Evolutionary conservation across 2,113 vertebrate genomes (phyloP), one percentile per base, ranked within the genome.

Genomic region (Lontra canadensis): DNA sequence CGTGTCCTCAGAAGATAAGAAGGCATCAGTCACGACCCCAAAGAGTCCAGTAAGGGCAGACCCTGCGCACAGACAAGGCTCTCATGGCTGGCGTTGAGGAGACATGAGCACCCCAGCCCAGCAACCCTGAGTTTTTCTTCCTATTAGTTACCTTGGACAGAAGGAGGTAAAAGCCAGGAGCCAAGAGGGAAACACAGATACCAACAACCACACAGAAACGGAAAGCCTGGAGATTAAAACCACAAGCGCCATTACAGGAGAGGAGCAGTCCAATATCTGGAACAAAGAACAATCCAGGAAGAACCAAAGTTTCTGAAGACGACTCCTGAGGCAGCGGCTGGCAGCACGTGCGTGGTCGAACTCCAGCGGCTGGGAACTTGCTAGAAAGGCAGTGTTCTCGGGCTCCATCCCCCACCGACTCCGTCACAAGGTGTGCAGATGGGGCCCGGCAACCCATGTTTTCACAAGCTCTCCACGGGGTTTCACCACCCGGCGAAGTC

Each of bases 11-110:
- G 31, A 73, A 83, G 14, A 44, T 7, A 21, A 42, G 6, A 57
- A 20, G 59, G n/a, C 71, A 15, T n/a, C 39, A 25, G 26, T 18
- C 11, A n/a, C 7, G 21, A 8, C n/a, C 57, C 55, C 18, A 21
- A 44, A 7, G 11, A 7, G 8, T n/a, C 13, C 59, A 52, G 14
- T 0, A 13, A 18, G 26, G 69, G 34, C 69, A 29, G 52, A 8
- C 31, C 12, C 13, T 17, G 25, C 4, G 0, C 1, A 20, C 2
- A 20, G 3, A 20, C 3, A 18, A n/a, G 29, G 36, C 4, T 3
- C 1, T 31, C 42, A 13, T 0, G 42, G 65, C 26, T 34, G 69
- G 13, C 2, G 0, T n/a, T 25, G 52, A 39, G 61, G 15, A 4
- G 18, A 55, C 36, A 36, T 7, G 2, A 23, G 17, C 8, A 4